Evolutionary conservation across 1,140 invertebrate species (phyloP).

Genomic region (Trachymyrmex septentrionalis): DNA sequence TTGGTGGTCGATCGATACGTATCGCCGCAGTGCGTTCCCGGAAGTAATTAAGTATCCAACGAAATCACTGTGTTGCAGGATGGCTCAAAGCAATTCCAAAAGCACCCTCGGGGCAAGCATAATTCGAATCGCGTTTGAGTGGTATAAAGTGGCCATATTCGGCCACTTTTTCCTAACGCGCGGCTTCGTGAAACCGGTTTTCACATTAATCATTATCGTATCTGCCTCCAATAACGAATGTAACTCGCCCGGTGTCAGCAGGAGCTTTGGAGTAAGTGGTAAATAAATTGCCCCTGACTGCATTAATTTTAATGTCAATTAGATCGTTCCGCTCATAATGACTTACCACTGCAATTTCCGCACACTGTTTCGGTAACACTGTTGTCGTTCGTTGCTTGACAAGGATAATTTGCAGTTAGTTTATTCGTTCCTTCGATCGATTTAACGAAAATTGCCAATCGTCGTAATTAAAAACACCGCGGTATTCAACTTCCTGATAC

Average conservation of each 20-base stretch:
- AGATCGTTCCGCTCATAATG: constrained; percentile 70
- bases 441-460: constrained; percentile 29
- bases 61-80: constrained; percentile 65
- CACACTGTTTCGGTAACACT: constrained; percentile 40
- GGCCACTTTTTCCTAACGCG: constrained; percentile 72
- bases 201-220: constrained; percentile 79
- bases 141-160: constrained; percentile 72
- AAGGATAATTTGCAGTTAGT: constrained; percentile 41
- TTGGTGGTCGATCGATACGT: constrained; percentile 55
- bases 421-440: background rate
- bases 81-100: constrained; percentile 45
- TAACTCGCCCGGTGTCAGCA: constrained; percentile 69
- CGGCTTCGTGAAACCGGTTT: constrained; percentile 71
- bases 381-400: constrained; percentile 36
- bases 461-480: constrained; percentile 21
- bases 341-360: constrained; percentile 62
- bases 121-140: constrained; percentile 67
- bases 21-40: constrained; percentile 38
- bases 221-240: constrained; percentile 76
- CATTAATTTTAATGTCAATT: constrained; percentile 79
- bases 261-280: constrained; percentile 72
- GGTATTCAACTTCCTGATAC: background rate
- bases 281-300: constrained; percentile 78
- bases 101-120: constrained; percentile 57
- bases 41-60: constrained; percentile 69